A percentile compares a stretch with the other conserved stretches of the same genome.
Evolutionary conservation across 2,113 vertebrate species (phyloP).

Genomic region (Dicrurus megarhynchus): DNA sequence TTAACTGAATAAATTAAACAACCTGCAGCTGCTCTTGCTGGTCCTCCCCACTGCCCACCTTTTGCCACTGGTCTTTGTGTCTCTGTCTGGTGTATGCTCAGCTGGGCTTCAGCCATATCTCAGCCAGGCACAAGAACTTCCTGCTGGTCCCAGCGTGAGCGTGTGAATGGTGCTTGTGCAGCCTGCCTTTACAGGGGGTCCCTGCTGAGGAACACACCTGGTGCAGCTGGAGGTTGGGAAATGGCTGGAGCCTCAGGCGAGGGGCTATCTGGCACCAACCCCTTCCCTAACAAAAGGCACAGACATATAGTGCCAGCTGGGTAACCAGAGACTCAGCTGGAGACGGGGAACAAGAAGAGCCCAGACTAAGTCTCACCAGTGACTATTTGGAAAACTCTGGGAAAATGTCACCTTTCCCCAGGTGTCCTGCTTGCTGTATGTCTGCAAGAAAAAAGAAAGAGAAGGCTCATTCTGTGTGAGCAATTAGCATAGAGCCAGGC

Average conservation of each 20-base stretch:
- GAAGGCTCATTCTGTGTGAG: not conserved
- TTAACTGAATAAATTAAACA: not conserved
- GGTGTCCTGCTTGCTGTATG: not conserved
- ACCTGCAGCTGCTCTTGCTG: not conserved
- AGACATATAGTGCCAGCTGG: not conserved
- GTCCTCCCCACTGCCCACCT: not conserved
- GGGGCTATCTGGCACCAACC: not conserved
- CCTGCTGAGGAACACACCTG: not conserved
- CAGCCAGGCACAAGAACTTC: not conserved
- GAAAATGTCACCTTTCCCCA: not conserved
- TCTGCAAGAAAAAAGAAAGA: not conserved
- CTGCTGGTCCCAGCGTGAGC: not conserved
- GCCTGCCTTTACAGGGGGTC: not conserved
- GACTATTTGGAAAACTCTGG: not conserved
- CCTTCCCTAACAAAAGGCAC: not conserved
- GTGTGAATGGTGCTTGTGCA: accelerated
- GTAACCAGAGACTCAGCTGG: not conserved
- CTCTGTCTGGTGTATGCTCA: accelerated
- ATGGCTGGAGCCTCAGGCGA: not conserved
- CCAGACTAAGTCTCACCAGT: not conserved
- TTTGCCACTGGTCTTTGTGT: not conserved
- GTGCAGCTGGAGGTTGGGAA: not conserved
- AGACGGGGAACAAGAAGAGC: not conserved
- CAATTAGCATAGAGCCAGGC: not conserved
- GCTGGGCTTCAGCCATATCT: not conserved